Conservation (phyloP, 2,797 vertebrate species). For the Ciconia nigra region DNA sequence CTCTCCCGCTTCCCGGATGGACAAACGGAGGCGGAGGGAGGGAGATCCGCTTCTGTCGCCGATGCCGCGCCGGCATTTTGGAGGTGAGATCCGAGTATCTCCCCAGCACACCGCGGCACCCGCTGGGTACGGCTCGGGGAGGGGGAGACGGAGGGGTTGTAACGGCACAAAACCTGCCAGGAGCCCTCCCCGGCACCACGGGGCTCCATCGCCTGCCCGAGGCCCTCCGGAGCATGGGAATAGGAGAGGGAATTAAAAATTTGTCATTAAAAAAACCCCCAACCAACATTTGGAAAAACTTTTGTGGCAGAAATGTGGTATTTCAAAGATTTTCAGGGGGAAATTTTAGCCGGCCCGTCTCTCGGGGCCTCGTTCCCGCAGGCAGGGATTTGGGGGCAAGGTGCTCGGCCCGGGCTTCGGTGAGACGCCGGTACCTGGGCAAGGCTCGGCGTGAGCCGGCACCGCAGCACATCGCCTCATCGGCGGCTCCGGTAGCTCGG, state of each 20-base stretch:
- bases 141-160: fast-evolving
- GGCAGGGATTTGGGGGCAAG: neutral
- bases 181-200: neutral
- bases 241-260: neutral
- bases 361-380: neutral
- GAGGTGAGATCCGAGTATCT: neutral
- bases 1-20: neutral
- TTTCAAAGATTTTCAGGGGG: neutral
- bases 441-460: neutral
- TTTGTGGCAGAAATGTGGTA: neutral
- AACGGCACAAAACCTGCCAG: neutral
- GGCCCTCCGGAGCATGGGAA: fast-evolving
- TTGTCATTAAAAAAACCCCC: fast-evolving
- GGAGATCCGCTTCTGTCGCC: neutral
- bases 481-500: neutral
- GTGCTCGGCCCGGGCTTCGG: neutral
- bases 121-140: neutral
- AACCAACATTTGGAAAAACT: neutral
- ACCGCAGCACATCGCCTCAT: neutral
- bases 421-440: neutral
- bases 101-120: neutral
- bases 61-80: fast-evolving
- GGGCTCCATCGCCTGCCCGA: neutral
- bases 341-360: fast-evolving
- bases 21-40: neutral